Evolutionary conservation across 1,140 invertebrate species (phyloP), one percentile per base, ranked within the genome.

Genomic region (Drosophila pruinosa): DNA sequence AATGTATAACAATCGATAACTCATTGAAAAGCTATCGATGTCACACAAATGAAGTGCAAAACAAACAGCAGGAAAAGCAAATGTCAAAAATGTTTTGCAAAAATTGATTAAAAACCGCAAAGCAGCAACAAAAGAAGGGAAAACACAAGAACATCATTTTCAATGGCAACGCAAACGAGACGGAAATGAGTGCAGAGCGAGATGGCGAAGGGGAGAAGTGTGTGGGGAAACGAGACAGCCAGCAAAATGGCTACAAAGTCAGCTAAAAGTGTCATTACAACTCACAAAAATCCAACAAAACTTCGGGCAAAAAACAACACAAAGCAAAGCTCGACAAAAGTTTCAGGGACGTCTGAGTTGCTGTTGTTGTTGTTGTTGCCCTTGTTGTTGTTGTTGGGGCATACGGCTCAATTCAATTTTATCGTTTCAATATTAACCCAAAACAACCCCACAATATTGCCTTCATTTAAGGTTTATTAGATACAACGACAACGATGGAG

Each of bases 381-480:
- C 52, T 52, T 57, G 62, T n/a, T 26, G 54, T 36, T 53, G 47
- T 12, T 45, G 45, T 41, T 68, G 72, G 39, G 79, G 75, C 81
- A 80, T 71, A 78, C 45, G 82, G 78, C 88, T 80, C 88, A 90
- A 90, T 90, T 90, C 76, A 83, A 88, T 90, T 90, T 90, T 90
- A 88, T 90, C 82, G 78, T 90, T 83, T 80, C 88, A 89, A 90
- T 80, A 90, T 90, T 83, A 90, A 90, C 88, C 88, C 88, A 88
- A 90, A 90, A 90, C 82, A 89, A 83, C 88, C 83, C 88, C 88
- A 88, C 88, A 90, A 90, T 90, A 90, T 90, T 90, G 88, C 86
- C 82, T 83, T 90, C 88, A 90, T 90, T 90, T 90, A 89, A 90
- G 88, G 88, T 90, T 90, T 90, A 90, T 90, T 90, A 89, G 88